phyloP scores from a whole-genome alignment of 2,888 invertebrate species.

The Drosophila anceps region DNA sequence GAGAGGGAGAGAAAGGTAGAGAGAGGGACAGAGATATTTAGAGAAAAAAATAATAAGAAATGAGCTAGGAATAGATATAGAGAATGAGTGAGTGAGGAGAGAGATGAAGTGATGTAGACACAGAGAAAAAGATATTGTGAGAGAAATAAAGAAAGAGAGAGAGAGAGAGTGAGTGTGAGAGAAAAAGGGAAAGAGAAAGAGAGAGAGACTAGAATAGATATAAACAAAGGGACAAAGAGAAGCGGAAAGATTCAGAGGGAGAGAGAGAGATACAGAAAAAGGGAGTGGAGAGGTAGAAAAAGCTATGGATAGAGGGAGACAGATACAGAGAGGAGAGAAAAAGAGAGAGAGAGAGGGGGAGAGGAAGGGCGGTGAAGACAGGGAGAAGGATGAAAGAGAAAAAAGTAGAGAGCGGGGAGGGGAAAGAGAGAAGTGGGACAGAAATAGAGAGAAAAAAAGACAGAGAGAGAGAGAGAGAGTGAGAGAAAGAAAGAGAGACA shows the following conservation, averaged over 20 bases:
- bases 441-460: background rate
- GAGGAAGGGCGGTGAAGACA: background rate
- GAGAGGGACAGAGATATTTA: too few relatives aligned
- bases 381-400: background rate
- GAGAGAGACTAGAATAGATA: too few relatives aligned
- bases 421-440: background rate
- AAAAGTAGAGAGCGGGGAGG: background rate
- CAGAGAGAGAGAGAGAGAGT: background rate
- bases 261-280: background rate
- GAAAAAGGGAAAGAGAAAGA: background rate
- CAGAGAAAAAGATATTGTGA: too few relatives aligned
- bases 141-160: too few relatives aligned
- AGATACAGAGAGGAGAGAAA: background rate
- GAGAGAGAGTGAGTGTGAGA: background rate
- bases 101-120: background rate
- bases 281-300: background rate
- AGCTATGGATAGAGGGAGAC: background rate
- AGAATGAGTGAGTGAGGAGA: too few relatives aligned
- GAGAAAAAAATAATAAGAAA: too few relatives aligned
- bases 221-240: too few relatives aligned
- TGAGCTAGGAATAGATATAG: too few relatives aligned
- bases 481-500: background rate
- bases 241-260: too few relatives aligned
- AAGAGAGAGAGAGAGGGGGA: background rate
- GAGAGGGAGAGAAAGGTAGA: background rate